A percentile compares a stretch with the other conserved stretches of the same genome.
These are phyloP conservation scores for Neofelis nebulosa DNA, from an alignment of 2,113 vertebrate species.

Conservation along the genomic window DNA sequence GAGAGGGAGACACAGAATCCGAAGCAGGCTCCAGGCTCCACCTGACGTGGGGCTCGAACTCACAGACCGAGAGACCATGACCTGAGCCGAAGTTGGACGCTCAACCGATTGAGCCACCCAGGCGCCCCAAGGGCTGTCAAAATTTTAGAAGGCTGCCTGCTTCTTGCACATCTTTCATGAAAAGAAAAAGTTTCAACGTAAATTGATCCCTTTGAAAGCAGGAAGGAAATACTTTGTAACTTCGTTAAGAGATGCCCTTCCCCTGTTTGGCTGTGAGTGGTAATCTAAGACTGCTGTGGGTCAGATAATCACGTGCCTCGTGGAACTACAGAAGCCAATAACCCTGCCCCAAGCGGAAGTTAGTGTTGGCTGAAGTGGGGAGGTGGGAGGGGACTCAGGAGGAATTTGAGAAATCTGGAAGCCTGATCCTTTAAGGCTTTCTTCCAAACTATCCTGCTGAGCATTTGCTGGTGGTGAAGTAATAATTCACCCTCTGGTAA, in stretches of 20 bases:
- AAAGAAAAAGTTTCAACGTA: slow-evolving; percentile 57
- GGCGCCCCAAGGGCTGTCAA: too few species aligned
- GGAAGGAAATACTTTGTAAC: slow-evolving; percentile 25
- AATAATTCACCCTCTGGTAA: neutral
- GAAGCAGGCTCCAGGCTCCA: too few species aligned
- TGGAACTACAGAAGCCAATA: neutral
- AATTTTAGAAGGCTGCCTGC: slow-evolving; percentile 7
- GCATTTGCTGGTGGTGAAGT: slow-evolving; percentile 13
- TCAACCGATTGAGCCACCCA: too few species aligned
- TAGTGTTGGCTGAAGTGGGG: neutral
- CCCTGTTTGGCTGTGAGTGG: neutral
- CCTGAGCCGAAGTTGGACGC: too few species aligned
- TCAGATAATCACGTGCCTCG: neutral
- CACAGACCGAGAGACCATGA: too few species aligned
- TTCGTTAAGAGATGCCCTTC: slow-evolving; percentile 43
- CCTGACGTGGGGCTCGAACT: too few species aligned
- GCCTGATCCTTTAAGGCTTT: neutral
- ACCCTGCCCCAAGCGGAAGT: neutral
- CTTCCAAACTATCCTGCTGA: neutral
- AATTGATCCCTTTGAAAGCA: slow-evolving; percentile 70
- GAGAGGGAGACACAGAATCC: too few species aligned
- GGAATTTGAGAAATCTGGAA: neutral
- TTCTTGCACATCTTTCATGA: slow-evolving; percentile 61
- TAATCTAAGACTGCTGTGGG: neutral
- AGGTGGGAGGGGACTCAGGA: neutral